Evolutionary conservation across 2,113 vertebrate species (phyloP).

Genomic region (Canis aureus): DNA sequence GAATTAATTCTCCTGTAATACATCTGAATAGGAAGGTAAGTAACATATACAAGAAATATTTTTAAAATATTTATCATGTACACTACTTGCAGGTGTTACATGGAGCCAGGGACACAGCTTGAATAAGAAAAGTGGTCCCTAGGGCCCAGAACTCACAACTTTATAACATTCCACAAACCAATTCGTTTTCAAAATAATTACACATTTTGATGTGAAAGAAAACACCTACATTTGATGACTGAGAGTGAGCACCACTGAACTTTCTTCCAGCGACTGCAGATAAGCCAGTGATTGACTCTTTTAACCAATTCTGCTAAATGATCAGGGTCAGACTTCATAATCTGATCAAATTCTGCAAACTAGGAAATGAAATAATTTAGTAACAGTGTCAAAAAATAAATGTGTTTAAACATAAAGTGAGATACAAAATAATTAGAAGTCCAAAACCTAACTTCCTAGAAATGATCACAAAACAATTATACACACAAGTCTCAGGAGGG

Average conservation of each 20-base stretch:
- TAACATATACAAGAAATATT: not conserved
- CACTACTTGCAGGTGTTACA: not conserved
- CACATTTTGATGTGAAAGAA: not conserved
- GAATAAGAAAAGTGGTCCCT: not conserved
- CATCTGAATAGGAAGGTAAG: not conserved
- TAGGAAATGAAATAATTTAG: slow-evolving; percentile 79
- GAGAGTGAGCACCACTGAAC: slow-evolving; percentile 97
- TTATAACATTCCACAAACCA: not conserved
- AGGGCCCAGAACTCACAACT: not conserved
- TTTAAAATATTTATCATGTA: not conserved
- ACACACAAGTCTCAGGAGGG: not conserved
- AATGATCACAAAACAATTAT: not conserved
- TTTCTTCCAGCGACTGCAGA: slow-evolving; percentile 99
- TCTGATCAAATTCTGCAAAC: slow-evolving; percentile 99
- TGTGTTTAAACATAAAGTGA: not conserved
- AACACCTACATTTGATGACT: slow-evolving; percentile 95
- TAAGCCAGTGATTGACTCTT: slow-evolving; percentile 97
- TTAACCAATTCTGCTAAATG: slow-evolving; percentile 97
- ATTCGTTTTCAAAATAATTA: not conserved
- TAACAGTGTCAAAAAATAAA: slow-evolving; percentile 31
- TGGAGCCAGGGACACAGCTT: not conserved
- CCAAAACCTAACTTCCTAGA: slow-evolving; percentile 35
- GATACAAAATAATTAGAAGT: not conserved
- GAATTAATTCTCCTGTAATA: not conserved
- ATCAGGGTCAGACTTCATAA: slow-evolving; percentile 99